Base-by-base conservation (phyloP, 2,888 invertebrate species). In the Dioctria rufipes region DNA sequence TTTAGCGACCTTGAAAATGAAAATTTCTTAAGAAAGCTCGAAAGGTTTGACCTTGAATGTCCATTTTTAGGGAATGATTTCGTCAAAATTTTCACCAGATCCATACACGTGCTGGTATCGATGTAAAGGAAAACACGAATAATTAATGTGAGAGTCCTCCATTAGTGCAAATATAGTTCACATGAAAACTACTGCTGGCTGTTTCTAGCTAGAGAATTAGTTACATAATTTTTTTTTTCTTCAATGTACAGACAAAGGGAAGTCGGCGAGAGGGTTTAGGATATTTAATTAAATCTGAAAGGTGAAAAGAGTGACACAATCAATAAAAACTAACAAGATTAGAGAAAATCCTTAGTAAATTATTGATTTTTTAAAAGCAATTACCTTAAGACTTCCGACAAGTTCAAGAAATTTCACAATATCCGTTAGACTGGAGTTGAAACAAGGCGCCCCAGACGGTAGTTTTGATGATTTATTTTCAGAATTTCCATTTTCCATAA, bases 301-400 rank as follows among this genome's bases (percentile, higher is more conserved):
- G 25, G 25, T 25, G 25, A 25, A 25, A 25, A 25, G 25, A 25
- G 25, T 25, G 25, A 25, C 13, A 63, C 61, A 77, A 63, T 63
- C 40, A 63, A 63, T 63, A 11, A 25, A 63, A 4, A 3, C 46
- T 37, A 77, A 77, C 40, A 39, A 39, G 63, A 63, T 77, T 77
- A 61, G 39, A 25, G 61, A 5, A 63, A 63, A 13, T 4, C 39
- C 3, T 25, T 63, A 63, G 37, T 39, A 6, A 37, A 8, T 8
- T 77, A 63, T 77, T 49, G 51, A 77, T 63, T 43, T n/a, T 25
- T 58, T 4, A 67, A 67, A 43, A 37, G 78, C 67, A 85, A 86
- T 87, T 86, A 94, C 94, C 91, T 95, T 95, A 13, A 95, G 88
- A 85, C 92, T 92, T 9, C 94, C 94, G 81, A 94, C 92, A 81